A percentile compares a stretch with the other conserved stretches of the same genome.
Conservation (phyloP, 30 jellyfish, hydroid and myxozoan species). For the Rhopilema esculentum region DNA sequence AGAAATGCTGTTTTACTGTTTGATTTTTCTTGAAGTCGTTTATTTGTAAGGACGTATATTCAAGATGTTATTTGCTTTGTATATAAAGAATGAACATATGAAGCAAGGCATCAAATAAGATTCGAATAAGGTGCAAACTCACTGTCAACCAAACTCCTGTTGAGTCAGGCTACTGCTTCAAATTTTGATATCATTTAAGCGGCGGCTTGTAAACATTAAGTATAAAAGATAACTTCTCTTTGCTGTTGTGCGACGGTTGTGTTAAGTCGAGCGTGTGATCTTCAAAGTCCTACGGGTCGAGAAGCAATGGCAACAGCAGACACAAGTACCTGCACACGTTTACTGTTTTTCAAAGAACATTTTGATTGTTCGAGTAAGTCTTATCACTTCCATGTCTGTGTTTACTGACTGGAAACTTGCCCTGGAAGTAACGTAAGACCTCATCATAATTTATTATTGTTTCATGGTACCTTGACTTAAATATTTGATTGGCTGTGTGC, state of each 20-base stretch:
- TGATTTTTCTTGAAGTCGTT: no score
- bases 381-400: background rate
- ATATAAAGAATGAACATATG: background rate
- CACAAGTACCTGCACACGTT: conserved; percentile 33
- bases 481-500: background rate
- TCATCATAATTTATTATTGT: background rate
- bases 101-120: background rate
- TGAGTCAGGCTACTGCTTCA: background rate
- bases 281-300: conserved; percentile 62
- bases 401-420: background rate
- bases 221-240: background rate
- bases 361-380: conserved; percentile 19
- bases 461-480: background rate
- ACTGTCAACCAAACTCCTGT: background rate
- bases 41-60: no score
- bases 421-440: conserved; percentile 26
- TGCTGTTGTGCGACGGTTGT: background rate
- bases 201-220: background rate
- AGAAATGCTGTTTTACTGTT: no score
- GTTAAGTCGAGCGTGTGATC: conserved; percentile 62
- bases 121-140: background rate
- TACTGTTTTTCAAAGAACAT: conserved; percentile 7
- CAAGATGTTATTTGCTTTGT: no score
- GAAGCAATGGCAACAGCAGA: conserved; percentile 20
- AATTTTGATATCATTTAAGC: no score